Evolutionary conservation across 2,888 invertebrate species (phyloP).

Genomic region (Dasysyrphus tricinctus): DNA sequence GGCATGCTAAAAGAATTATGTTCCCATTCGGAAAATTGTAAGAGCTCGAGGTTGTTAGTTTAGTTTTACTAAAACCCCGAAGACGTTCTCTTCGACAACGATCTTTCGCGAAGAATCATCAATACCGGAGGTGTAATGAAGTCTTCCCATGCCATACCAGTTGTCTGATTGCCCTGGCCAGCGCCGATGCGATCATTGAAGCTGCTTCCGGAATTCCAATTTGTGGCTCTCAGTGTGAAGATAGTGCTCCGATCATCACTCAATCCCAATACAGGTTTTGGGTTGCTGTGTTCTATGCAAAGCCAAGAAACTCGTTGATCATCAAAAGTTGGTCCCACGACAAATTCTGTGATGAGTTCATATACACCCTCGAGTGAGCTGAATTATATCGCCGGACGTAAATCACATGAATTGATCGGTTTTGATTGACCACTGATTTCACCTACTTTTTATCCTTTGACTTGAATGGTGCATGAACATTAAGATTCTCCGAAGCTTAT

Average conservation of each 20-base stretch:
- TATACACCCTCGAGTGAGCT: constrained; percentile 98
- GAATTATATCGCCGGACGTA: constrained; percentile 95
- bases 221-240: constrained; percentile 95
- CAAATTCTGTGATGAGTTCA: constrained; percentile 91
- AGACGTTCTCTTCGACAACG: constrained; percentile 86
- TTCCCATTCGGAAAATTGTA: constrained; percentile 88
- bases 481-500: too few species aligned
- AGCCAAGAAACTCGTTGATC: constrained; percentile 97
- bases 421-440: constrained; percentile 98
- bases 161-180: constrained; percentile 99
- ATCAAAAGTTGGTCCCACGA: constrained; percentile 93
- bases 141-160: constrained; percentile 88
- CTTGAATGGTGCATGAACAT: too few species aligned
- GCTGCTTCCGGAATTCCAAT: constrained; percentile 92
- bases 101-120: constrained; percentile 94
- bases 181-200: constrained; percentile 91
- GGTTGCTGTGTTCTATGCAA: constrained; percentile 99
- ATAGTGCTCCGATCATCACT: constrained; percentile 90
- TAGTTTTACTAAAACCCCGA: constrained; percentile 88
- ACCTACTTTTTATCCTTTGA: too few species aligned
- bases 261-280: constrained; percentile 94
- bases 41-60: constrained; percentile 96
- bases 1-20: constrained; percentile 91
- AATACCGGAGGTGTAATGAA: constrained; percentile 93
- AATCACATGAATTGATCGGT: constrained; percentile 96